These are phyloP conservation scores for Philhelius pedissequus DNA, from an alignment of 2,888 invertebrate genomes.

Conservation along the genomic window DNA sequence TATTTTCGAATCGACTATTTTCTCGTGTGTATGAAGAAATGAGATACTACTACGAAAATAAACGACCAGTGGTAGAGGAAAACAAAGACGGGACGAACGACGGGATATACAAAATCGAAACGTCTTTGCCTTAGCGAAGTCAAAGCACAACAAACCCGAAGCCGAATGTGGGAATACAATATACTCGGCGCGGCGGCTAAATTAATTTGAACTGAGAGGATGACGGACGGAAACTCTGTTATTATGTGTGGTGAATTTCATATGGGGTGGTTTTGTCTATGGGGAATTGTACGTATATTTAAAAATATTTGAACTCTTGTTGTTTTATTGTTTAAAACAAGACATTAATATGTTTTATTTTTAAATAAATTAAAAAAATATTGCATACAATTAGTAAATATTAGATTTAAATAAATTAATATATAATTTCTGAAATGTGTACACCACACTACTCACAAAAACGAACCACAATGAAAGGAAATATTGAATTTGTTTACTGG, in stretches of 20 bases:
- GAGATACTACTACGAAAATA: constrained; percentile 43
- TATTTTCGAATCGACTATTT: constrained; percentile 42
- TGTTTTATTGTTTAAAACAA: not conserved
- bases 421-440: too few species aligned
- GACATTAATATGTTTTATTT: too few species aligned
- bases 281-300: constrained; percentile 1
- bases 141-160: constrained; percentile 55
- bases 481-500: too few species aligned
- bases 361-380: too few species aligned
- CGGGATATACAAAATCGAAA: not conserved
- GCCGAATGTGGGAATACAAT: not conserved
- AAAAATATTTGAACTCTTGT: not conserved
- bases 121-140: constrained; percentile 46
- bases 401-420: too few species aligned
- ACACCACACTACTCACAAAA: too few species aligned
- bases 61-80: constrained; percentile 5
- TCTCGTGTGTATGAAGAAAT: constrained; percentile 26
- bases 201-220: not conserved
- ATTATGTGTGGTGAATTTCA: constrained; percentile 19
- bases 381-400: too few species aligned
- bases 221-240: constrained; percentile 14
- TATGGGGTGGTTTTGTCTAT: not conserved
- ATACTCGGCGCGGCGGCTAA: not conserved
- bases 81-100: constrained; percentile 11
- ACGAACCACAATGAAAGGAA: too few species aligned